phyloP scores from a whole-genome alignment of 2,113 vertebrate genomes.

The Platanista minor region DNA sequence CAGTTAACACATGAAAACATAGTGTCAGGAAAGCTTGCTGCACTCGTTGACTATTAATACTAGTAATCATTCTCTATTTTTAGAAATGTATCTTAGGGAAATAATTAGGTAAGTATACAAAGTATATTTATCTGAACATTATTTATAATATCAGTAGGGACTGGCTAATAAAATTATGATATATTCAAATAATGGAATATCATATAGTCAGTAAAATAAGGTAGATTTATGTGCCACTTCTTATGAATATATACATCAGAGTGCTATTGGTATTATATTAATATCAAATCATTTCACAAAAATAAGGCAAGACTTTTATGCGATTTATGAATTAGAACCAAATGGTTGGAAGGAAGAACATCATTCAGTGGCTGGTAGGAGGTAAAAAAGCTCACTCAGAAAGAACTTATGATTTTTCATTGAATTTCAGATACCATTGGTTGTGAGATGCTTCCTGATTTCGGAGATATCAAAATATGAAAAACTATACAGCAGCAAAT shows the following conservation, averaged over 20 bases:
- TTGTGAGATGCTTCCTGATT: background rate
- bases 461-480: constrained; percentile 4
- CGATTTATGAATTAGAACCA: background rate
- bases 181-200: background rate
- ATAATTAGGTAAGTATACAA: background rate
- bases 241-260: background rate
- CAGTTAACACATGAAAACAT: background rate
- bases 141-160: background rate
- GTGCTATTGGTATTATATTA: background rate
- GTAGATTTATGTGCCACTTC: background rate
- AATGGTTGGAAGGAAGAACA: background rate
- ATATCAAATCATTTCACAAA: constrained; percentile 14
- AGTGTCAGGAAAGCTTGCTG: background rate
- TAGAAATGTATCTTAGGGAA: background rate
- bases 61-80: background rate
- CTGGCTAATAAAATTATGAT: background rate
- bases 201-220: background rate
- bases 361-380: background rate
- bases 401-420: background rate
- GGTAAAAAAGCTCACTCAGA: background rate
- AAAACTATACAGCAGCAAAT: background rate
- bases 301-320: background rate
- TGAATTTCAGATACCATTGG: background rate
- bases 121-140: background rate
- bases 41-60: background rate